Conservation (phyloP, 2,113 vertebrate species). For the Tricholaema leucomelas region DNA sequence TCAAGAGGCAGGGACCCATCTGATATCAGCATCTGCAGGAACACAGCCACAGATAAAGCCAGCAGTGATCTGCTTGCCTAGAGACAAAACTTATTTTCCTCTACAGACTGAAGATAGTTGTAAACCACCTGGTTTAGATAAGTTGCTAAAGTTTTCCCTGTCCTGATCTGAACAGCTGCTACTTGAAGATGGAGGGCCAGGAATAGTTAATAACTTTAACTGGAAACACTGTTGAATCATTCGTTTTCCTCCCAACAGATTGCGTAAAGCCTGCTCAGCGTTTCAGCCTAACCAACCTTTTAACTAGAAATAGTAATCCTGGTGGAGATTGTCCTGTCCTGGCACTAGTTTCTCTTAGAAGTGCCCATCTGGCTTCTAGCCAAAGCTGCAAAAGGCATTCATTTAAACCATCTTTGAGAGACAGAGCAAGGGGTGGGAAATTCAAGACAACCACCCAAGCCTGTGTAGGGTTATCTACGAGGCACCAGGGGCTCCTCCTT, state of each 20-base stretch:
- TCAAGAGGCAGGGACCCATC: neutral
- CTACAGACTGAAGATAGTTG: neutral
- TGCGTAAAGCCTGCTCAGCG: neutral
- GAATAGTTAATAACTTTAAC: slow-evolving; percentile 45
- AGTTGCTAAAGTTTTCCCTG: slow-evolving; percentile 5
- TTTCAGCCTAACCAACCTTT: slow-evolving; percentile 5
- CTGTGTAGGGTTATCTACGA: neutral
- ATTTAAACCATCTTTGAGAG: neutral
- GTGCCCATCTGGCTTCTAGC: neutral
- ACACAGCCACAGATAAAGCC: neutral
- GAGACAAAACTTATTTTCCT: slow-evolving; percentile 27
- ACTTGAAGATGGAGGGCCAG: slow-evolving; percentile 28
- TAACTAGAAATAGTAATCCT: slow-evolving; percentile 14
- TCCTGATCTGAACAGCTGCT: slow-evolving; percentile 22
- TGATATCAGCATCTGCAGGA: neutral
- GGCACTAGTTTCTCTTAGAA: neutral
- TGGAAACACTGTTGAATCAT: slow-evolving; percentile 24
- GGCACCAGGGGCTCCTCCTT: neutral
- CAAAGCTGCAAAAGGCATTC: neutral
- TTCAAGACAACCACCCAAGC: neutral
- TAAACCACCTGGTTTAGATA: slow-evolving; percentile 51
- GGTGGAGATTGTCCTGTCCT: neutral
- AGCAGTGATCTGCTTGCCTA: neutral
- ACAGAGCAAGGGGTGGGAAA: neutral
- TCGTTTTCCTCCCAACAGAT: neutral